Evolutionary conservation across 2,797 vertebrate species (phyloP).

Genomic region (Philypnodon macrostomus): DNA sequence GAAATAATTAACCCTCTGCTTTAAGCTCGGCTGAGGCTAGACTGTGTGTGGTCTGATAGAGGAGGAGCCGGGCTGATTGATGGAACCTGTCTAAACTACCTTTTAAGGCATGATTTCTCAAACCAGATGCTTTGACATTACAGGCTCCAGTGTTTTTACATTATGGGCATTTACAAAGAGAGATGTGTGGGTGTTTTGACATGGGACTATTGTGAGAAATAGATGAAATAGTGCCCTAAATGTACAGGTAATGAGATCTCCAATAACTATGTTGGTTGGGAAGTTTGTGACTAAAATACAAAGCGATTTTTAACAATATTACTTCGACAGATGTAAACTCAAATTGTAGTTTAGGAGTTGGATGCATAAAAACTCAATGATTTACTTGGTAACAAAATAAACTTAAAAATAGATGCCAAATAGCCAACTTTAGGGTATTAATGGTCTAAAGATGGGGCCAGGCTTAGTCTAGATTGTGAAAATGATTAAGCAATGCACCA

Average conservation of each 20-base stretch:
- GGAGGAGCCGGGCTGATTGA: constrained; percentile 63
- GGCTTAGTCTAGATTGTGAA: background rate
- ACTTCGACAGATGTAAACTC: too few species aligned
- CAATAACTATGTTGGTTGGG: background rate
- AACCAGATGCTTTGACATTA: constrained; percentile 34
- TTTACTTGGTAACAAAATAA: too few species aligned
- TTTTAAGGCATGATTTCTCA: constrained; percentile 45
- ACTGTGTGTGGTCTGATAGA: constrained; percentile 67
- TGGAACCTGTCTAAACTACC: constrained; percentile 50
- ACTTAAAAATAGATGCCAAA: too few species aligned
- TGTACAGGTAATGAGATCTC: background rate
- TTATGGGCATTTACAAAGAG: constrained; percentile 12
- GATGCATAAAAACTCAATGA: too few species aligned
- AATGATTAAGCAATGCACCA: constrained; percentile 26
- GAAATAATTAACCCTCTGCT: constrained; percentile 71
- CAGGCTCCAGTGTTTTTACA: constrained; percentile 17
- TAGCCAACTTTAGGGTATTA: too few species aligned
- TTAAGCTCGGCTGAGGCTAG: constrained; percentile 17
- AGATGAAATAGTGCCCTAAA: constrained; percentile 2
- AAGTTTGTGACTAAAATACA: too few species aligned
- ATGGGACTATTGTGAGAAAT: constrained; percentile 4
- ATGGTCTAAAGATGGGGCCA: too few species aligned
- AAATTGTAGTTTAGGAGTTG: too few species aligned
- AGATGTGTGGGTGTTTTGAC: constrained; percentile 6
- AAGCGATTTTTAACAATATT: too few species aligned